Evolutionary conservation across 2,888 invertebrate species (phyloP).

Genomic region (Oligia fasciuncula): DNA sequence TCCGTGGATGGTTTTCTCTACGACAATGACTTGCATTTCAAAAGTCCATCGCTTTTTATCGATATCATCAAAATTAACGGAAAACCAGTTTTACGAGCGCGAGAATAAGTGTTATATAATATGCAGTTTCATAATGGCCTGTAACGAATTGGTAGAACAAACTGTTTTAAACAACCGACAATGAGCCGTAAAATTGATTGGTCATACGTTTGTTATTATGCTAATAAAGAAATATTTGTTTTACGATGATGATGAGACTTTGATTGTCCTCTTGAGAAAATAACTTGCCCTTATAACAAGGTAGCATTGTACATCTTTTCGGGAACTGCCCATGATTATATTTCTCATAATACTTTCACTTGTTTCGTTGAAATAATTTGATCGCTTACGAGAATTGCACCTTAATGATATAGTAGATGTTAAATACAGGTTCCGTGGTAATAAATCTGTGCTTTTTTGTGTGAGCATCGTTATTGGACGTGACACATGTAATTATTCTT

Average conservation of each 20-base stretch:
- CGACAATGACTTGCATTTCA: conserved; percentile 40
- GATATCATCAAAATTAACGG: conserved; percentile 54
- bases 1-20: conserved; percentile 64
- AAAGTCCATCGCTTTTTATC: conserved; percentile 44
- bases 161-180: conserved; percentile 45
- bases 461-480: conserved; percentile 44
- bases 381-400: conserved; percentile 67
- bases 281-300: conserved; percentile 60
- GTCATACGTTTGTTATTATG: conserved; percentile 45
- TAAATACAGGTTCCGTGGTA: conserved; percentile 56
- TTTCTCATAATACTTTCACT: conserved; percentile 75
- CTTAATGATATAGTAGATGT: conserved; percentile 59
- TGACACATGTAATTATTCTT: conserved; percentile 55
- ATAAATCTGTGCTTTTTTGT: conserved; percentile 51
- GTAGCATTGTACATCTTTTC: conserved; percentile 53
- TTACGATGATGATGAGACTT: conserved; percentile 51
- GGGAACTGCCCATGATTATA: conserved; percentile 57
- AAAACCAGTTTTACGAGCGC: conserved; percentile 71
- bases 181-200: conserved; percentile 51
- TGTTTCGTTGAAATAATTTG: conserved; percentile 71
- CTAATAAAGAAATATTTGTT: conserved; percentile 43
- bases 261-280: conserved; percentile 55
- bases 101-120: conserved; percentile 69
- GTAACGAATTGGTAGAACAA: conserved; percentile 62
- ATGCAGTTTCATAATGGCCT: conserved; percentile 66